phyloP scores from a whole-genome alignment of 2,797 vertebrate genomes.

The Erpetoichthys calabaricus region DNA sequence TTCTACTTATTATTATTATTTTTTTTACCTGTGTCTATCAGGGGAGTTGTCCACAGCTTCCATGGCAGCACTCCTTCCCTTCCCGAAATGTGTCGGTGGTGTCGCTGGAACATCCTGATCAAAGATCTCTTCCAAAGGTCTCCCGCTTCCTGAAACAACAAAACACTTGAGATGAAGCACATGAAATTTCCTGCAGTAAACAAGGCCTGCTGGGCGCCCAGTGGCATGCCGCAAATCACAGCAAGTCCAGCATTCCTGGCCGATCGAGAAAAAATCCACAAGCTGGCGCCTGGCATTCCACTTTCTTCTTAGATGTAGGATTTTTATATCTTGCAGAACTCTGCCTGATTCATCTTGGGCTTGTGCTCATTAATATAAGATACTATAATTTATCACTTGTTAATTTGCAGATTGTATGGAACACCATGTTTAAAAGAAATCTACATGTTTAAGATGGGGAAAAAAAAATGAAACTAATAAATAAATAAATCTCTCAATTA shows the following conservation, averaged over 20 bases:
- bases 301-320: no score
- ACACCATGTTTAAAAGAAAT: no score
- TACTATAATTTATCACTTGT: no score
- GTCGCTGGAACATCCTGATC: constrained; percentile 43
- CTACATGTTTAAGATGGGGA: no score
- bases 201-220: constrained; percentile 1
- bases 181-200: constrained; percentile 21
- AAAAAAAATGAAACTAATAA: no score
- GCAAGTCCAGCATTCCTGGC: constrained; percentile 21
- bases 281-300: no score
- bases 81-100: constrained; percentile 24
- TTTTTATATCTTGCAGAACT: no score
- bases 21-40: constrained; percentile 52
- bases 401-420: no score
- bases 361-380: no score
- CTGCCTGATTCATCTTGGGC: no score
- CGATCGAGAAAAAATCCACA: no score
- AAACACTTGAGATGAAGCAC: constrained; percentile 17
- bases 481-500: no score
- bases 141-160: constrained; percentile 39
- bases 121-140: constrained; percentile 35
- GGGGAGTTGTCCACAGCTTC: constrained; percentile 33
- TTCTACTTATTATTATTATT: constrained; percentile 1
- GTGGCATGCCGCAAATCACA: constrained; percentile 3
- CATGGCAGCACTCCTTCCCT: constrained; percentile 27